Evolutionary conservation across 2,797 vertebrate genomes (phyloP), one percentile per base, ranked within the genome.

Genomic region (Microchirus variegatus): DNA sequence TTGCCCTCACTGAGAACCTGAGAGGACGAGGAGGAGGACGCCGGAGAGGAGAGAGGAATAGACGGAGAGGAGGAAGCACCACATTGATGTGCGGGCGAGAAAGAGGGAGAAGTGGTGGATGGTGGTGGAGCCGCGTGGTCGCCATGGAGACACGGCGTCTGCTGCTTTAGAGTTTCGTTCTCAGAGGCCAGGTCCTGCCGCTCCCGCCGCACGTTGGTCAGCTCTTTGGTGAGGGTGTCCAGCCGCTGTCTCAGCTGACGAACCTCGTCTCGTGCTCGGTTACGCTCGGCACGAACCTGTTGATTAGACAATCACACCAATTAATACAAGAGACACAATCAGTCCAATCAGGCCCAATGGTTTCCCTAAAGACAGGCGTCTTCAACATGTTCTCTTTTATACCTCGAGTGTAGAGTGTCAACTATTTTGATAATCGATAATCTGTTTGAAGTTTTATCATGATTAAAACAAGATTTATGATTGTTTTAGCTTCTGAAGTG

Each of bases 191-290:
- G 87, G 2, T 95, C 90, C 53, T 94, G 94, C 0, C 94, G 89
- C 61, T 96, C 93, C 0, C 96, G 91, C 42, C 95, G 92, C 10
- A 94, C 90, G 0, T 93, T 80, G 0, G 93, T 95, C 74, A 99
- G 92, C 81, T 99, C 96, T 69, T 94, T 97, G 87, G 95, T 97
- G 52, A 99, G 92, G 2, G 93, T 84, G 57, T 98, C 97, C 26
- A 99, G 91, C 0, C 95, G 92, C 83, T 95, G 94, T 37, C 95
- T 89, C 57, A 96, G 92, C 83, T 95, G 94, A 2, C 94, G 92
- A 17, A 95, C 95, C 73, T 97, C 96, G 16, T 98, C 96, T 0
- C 97, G 94, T 0, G 97, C 95, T 15, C 95, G 92, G 89, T 98
- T 99, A 10, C 97, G 94, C 77, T 99, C 97, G 0, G 96, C 94